Conservation (phyloP, 2,888 invertebrate species). For the Brassicogethes aeneus region DNA sequence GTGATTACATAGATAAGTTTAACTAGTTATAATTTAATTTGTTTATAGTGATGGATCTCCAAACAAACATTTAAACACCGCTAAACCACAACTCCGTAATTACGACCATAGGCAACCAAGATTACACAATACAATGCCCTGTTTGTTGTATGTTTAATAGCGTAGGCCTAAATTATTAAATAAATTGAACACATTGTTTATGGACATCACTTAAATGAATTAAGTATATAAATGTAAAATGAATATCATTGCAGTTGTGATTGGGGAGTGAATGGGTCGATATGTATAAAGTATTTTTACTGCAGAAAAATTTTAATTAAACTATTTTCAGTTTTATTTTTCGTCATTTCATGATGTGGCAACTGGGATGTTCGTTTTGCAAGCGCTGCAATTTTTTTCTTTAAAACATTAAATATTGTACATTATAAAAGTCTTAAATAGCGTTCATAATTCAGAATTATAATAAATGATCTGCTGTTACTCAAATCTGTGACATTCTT, state of each 20-base stretch:
- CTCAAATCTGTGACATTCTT: slow-evolving; percentile 24
- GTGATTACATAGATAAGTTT: slow-evolving; percentile 35
- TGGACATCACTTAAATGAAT: not conserved
- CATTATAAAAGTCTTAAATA: slow-evolving; percentile 15
- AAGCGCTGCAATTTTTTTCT: slow-evolving; percentile 14
- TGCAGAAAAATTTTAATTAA: slow-evolving; percentile 27
- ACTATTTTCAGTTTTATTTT: not conserved
- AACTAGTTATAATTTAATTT: slow-evolving; percentile 20
- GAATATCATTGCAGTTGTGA: slow-evolving; percentile 33
- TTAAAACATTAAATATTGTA: slow-evolving; percentile 9
- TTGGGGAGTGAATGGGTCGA: slow-evolving; percentile 24
- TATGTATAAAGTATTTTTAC: slow-evolving; percentile 35
- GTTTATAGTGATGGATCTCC: too few relatives aligned
- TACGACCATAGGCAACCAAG: too few relatives aligned
- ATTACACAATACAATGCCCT: too few relatives aligned
- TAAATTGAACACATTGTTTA: too few relatives aligned
- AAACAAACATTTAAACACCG: too few relatives aligned
- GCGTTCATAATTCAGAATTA: slow-evolving; percentile 22
- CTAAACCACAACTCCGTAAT: too few relatives aligned
- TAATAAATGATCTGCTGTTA: slow-evolving; percentile 27
- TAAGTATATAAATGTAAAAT: slow-evolving; percentile 32
- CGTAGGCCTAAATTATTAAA: too few relatives aligned
- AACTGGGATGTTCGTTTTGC: slow-evolving; percentile 14
- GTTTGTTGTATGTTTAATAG: too few relatives aligned
- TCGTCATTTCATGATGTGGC: not conserved